Percentiles rank a stretch among this genome's conserved stretches.
Conservation (phyloP, 37 sponge, comb jelly and placozoan species). For the Chondrilla cf. caribensis region DNA sequence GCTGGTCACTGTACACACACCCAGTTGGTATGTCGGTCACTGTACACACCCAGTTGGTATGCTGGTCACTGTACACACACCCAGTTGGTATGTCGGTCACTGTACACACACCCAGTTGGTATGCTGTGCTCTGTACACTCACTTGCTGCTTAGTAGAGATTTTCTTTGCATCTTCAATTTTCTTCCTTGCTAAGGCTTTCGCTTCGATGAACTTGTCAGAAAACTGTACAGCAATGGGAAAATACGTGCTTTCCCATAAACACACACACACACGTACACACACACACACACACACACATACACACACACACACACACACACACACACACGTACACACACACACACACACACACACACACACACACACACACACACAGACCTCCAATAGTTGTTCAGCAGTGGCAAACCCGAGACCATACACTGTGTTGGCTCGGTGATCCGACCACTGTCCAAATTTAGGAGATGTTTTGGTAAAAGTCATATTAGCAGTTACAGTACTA, state of each 20-base stretch:
- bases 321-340: not conserved
- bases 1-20: no score
- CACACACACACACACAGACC: slow-evolving; percentile 37
- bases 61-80: no score
- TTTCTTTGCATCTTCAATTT: slow-evolving; percentile 44
- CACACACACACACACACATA: slow-evolving; percentile 27
- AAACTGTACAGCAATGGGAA: slow-evolving; percentile 44
- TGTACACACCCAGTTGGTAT: no score
- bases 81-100: no score
- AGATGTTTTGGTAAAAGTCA: slow-evolving; percentile 96
- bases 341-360: slow-evolving; percentile 21
- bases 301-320: not conserved
- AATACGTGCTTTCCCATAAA: not conserved
- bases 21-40: no score
- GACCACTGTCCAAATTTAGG: slow-evolving; percentile 99
- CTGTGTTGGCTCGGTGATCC: slow-evolving; percentile 88
- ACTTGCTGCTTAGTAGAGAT: slow-evolving; percentile 27
- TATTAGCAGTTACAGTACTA: slow-evolving; percentile 89
- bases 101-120: no score
- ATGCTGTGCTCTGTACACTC: slow-evolving; percentile 10
- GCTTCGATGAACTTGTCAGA: slow-evolving; percentile 78
- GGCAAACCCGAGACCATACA: slow-evolving; percentile 91
- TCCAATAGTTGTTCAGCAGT: slow-evolving; percentile 75
- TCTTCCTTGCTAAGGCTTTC: slow-evolving; percentile 45
- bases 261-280: not conserved